These are phyloP conservation scores for mouse (Mus musculus) DNA, from an alignment of 2,113 vertebrate species.

Conservation along the genomic window DNA sequence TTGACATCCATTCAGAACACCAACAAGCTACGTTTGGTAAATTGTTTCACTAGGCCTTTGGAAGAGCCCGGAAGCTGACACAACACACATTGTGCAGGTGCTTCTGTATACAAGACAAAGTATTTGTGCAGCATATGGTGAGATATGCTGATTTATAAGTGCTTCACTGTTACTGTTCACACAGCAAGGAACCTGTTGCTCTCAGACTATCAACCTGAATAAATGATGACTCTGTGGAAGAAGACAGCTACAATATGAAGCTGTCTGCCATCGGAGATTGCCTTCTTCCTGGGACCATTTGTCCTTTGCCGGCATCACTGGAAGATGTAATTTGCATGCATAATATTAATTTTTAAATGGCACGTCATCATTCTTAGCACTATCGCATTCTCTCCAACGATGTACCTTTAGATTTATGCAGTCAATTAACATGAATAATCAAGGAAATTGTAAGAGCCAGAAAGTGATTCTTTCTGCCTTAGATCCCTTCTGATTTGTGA, in stretches of 20 bases:
- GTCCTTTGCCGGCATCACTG: neutral
- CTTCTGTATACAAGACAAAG: neutral
- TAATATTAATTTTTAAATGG: constrained; percentile 52
- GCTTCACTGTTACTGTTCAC: neutral
- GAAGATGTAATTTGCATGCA: neutral
- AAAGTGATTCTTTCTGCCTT: constrained; percentile 38
- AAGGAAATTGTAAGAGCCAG: constrained; percentile 51
- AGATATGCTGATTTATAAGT: neutral
- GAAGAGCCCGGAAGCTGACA: neutral
- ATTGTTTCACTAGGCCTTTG: neutral
- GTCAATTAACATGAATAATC: constrained; percentile 68
- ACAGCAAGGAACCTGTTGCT: constrained; percentile 39
- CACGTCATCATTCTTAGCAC: constrained; percentile 51
- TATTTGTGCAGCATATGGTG: neutral
- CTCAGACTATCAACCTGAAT: neutral
- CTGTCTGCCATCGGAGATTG: neutral
- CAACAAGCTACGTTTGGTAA: neutral
- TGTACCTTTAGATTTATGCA: constrained; percentile 71
- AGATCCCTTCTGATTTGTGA: constrained; percentile 46
- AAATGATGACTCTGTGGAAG: neutral
- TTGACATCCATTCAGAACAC: neutral
- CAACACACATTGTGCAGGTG: neutral
- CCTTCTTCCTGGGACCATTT: neutral
- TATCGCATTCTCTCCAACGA: constrained; percentile 41
- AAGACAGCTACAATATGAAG: neutral